Base-by-base conservation (phyloP, 1,140 invertebrate species). In the Drosophila leontia region DNA sequence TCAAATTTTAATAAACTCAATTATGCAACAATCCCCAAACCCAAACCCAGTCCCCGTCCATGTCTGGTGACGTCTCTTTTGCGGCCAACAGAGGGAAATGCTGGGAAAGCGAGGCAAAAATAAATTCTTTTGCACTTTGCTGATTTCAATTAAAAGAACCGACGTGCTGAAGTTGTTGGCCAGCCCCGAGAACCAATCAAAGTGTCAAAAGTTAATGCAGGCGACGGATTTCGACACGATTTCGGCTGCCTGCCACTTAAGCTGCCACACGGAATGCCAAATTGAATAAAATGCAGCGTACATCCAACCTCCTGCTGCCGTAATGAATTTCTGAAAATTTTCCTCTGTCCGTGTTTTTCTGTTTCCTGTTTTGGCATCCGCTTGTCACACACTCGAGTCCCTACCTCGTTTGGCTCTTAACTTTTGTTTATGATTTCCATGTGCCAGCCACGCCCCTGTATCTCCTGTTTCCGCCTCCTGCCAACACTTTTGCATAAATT, bases 301-400 rank as follows among this genome's bases (percentile, higher is more conserved):
- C 15, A 23, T 55, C 29, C 34, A 3, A 51, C 48, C 53, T 35
- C 39, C 65, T 42, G 45, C 62, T 68, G 81, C 78, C 63, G 78
- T 64, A 78, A 90, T 90, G 83, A 88, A 81, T 90, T 88, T 72
- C 67, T 51, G 57, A 87, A 80, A 74, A 78, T 64, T 65, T 79
- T 78, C 57, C 67, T 72, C 68, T n/a, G 29, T 37, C 29, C 53
- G 23, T 57, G 63, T 68, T 77, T 61, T 64, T 77, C 59, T 78
- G 84, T 71, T 84, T 88, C 85, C 84, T 78, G 84, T 81, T 88
- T 87, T 87, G 69, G 69, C 74, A 84, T 88, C 84, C 84, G 80
- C 59, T 65, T 88, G 84, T 88, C 84, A 90, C 80, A 88, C 84
- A 65, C 45, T 55, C 42, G 42, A 37, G 34, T 32, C 48, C 42